These are phyloP conservation scores for Oreotrochilus melanogaster DNA, from an alignment of 2,113 vertebrate species.

Conservation along the genomic window DNA sequence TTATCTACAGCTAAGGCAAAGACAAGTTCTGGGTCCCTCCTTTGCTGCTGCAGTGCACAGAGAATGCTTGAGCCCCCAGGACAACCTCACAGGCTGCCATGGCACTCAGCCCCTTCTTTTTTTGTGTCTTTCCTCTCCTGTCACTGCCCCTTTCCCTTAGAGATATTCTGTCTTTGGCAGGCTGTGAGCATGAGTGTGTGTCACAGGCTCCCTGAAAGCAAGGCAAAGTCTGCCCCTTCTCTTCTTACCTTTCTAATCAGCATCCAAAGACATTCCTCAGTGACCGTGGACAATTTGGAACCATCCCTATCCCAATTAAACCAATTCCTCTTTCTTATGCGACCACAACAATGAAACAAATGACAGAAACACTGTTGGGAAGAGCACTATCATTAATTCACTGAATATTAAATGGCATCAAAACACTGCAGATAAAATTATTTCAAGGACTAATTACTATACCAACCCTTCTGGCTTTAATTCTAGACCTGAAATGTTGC, in stretches of 20 bases:
- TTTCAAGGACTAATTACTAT: conserved; percentile 48
- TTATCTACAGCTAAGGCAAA: background rate
- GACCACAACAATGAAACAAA: background rate
- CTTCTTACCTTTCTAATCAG: background rate
- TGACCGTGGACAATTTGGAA: background rate
- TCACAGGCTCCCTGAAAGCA: background rate
- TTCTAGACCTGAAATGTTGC: conserved; percentile 34
- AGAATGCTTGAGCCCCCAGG: background rate
- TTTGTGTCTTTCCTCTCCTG: background rate
- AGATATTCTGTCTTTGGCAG: background rate
- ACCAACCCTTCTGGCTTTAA: conserved; percentile 46
- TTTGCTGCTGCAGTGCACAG: background rate
- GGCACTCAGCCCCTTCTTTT: background rate
- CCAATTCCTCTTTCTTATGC: background rate
- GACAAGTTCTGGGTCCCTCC: background rate
- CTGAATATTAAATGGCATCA: background rate
- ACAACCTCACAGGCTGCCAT: background rate
- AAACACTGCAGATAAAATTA: conserved; percentile 36
- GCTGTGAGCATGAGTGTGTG: rapidly evolving
- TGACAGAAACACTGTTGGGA: background rate
- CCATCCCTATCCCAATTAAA: background rate
- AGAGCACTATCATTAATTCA: background rate
- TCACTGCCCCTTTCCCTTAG: background rate
- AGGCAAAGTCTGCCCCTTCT: background rate
- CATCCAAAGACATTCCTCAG: background rate